A percentile compares a stretch with the other conserved stretches of the same genome.
Conservation (phyloP, 2,113 vertebrate genomes). For the Corapipo altera region DNA sequence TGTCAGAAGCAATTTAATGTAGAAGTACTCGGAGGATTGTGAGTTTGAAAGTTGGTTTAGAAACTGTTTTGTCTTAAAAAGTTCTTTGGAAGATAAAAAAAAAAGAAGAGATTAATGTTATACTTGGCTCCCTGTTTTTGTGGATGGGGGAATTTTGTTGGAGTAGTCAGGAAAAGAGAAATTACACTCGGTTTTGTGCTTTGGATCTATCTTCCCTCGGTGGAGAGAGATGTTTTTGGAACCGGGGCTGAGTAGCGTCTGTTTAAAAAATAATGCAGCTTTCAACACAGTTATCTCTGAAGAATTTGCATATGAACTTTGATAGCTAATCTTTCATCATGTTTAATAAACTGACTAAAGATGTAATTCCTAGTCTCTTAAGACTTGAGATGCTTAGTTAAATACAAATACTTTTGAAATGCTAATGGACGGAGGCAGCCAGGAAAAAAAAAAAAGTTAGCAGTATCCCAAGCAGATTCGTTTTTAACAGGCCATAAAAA, state of each 20-base stretch:
- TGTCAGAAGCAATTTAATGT: conserved; percentile 49
- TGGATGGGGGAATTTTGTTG: background rate
- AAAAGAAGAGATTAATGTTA: background rate
- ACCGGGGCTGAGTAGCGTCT: background rate
- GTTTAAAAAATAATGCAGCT: conserved; percentile 66
- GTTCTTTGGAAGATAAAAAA: background rate
- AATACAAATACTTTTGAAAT: conserved; percentile 74
- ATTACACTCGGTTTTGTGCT: conserved; percentile 5
- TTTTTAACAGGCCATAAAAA: conserved; percentile 67
- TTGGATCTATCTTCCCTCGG: conserved; percentile 32
- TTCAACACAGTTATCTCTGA: conserved; percentile 62
- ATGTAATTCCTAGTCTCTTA: conserved; percentile 75
- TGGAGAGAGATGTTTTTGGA: conserved; percentile 44
- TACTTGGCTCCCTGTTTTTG: conserved; percentile 12
- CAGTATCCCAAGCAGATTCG: conserved; percentile 50
- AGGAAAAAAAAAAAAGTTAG: conserved; percentile 61
- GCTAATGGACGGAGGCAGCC: conserved; percentile 69
- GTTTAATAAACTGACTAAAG: conserved; percentile 78
- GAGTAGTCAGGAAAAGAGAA: conserved; percentile 36
- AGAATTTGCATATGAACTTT: conserved; percentile 72
- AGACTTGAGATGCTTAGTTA: conserved; percentile 71
- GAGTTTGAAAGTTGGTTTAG: background rate
- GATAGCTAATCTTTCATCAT: conserved; percentile 76
- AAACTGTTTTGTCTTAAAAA: conserved; percentile 27
- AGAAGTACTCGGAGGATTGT: background rate